These are phyloP conservation scores for Phoxinus dragarum DNA, from an alignment of 2,797 vertebrate species.

Conservation along the genomic window DNA sequence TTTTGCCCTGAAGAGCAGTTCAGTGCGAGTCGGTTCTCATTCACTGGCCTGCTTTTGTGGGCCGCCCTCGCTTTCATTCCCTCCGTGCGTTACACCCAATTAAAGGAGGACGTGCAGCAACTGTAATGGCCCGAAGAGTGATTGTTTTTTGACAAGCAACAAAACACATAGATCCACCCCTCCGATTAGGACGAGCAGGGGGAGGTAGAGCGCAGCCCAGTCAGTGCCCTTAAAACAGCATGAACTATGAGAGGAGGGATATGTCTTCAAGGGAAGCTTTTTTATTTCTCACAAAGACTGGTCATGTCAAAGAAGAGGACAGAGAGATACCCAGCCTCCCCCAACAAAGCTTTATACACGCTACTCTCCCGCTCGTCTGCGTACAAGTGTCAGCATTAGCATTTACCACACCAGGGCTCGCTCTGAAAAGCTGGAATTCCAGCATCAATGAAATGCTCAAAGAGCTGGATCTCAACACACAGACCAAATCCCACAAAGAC, in stretches of 20 bases:
- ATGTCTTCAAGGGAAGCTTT: conserved; percentile 50
- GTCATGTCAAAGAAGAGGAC: conserved; percentile 57
- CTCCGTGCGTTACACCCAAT: conserved; percentile 93
- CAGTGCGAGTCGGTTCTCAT: conserved; percentile 89
- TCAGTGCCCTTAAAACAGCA: conserved; percentile 82
- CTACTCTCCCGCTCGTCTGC: conserved; percentile 22
- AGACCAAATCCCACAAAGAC: conserved; percentile 10
- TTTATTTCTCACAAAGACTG: conserved; percentile 47
- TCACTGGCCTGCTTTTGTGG: conserved; percentile 84
- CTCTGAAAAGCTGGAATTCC: conserved; percentile 22
- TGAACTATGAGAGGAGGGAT: conserved; percentile 42
- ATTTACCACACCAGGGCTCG: conserved; percentile 26
- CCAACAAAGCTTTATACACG: conserved; percentile 36
- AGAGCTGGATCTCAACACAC: conserved; percentile 20
- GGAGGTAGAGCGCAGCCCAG: conserved; percentile 84
- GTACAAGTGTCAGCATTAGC: conserved; percentile 46
- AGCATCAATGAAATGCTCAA: conserved; percentile 34
- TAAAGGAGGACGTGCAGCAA: conserved; percentile 98
- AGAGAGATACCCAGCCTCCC: conserved; percentile 44
- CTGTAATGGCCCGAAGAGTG: conserved; percentile 96
- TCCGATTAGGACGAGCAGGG: conserved; percentile 94
- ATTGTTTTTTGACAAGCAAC: conserved; percentile 99
- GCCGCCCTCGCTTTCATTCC: conserved; percentile 87
- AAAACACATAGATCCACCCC: conserved; percentile 99
- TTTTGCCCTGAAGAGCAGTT: conserved; percentile 83